Evolutionary conservation across 2,888 invertebrate genomes (phyloP), one percentile per base, ranked within the genome.

Genomic region (Conops quadrifasciatus): DNA sequence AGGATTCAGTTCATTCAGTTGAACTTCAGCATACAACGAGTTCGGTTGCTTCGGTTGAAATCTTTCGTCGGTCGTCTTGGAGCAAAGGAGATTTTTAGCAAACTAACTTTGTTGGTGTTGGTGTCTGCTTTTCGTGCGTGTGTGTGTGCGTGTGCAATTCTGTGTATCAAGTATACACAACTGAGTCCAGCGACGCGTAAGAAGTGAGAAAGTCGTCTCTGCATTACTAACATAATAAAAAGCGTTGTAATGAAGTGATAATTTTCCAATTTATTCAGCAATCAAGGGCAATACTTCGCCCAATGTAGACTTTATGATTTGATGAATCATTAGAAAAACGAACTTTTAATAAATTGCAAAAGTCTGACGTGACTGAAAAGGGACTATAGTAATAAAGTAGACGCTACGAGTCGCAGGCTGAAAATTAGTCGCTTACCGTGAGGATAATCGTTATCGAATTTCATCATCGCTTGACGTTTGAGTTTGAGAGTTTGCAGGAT

Each of bases 21-120:
- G 74, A 75, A 75, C 77, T 76, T 75, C 75, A 77, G 76, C 81
- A 79, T 79, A 81, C 82, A 79, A 76, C 80, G 81, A 76, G 77
- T 77, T 75, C 80, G 81, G 83, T 83, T 80, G 45, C 26, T 24
- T 16, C 24, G 45, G 9, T 49, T n/a, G 16, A 67, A 24, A 59
- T 58, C 67, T 24, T 58, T 58, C 2, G 49, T 5, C 49, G 49
- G 13, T 58, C 24, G 28, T 58, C 24, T 26, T 58, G 28, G 58
- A 26, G 13, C 4, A 28, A 15, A 16, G 21, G 16, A 45, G 11
- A 65, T 26, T 1, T 11, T 4, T 15, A 63, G 47, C 24, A n/a
- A 62, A 16, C n/a, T 28, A n/a, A 53, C 56, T 36, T 49, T 51
- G 64, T 53, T 66, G 51, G 53, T 56, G 36, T 11, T 13, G n/a